Conservation (phyloP, 1,140 invertebrate genomes). For the Oncopeltus fasciatus region DNA sequence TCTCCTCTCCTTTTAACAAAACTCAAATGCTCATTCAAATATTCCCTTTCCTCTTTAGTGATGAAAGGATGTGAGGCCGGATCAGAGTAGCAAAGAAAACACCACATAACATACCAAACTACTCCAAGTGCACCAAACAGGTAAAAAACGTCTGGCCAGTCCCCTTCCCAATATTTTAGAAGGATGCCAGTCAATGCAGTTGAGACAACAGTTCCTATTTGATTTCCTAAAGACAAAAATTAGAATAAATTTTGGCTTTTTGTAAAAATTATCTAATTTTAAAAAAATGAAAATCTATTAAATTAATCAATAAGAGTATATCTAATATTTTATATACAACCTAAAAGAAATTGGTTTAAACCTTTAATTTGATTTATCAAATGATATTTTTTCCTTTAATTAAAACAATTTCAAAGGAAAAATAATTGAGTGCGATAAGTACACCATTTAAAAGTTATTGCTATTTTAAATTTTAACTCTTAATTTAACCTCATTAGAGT, state of each 20-base stretch:
- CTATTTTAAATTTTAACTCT: too few relatives aligned
- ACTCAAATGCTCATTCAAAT: conserved; percentile 34
- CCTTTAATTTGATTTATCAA: too few relatives aligned
- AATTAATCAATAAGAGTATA: too few relatives aligned
- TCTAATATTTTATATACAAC: too few relatives aligned
- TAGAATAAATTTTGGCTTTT: not conserved
- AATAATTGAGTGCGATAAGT: too few relatives aligned
- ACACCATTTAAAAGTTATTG: too few relatives aligned
- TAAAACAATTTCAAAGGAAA: too few relatives aligned
- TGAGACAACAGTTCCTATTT: conserved; percentile 34
- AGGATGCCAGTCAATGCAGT: conserved; percentile 32
- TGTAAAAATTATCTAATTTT: not conserved
- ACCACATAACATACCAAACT: conserved; percentile 39
- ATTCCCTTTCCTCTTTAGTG: conserved; percentile 57
- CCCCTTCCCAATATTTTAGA: conserved; percentile 28
- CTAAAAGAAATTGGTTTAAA: too few relatives aligned
- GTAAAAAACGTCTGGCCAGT: conserved; percentile 42
- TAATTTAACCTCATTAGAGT: too few relatives aligned
- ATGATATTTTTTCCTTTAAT: too few relatives aligned
- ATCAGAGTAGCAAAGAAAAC: conserved; percentile 53
- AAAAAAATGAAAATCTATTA: too few relatives aligned
- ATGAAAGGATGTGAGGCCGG: conserved; percentile 73
- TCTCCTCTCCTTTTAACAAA: conserved; percentile 23
- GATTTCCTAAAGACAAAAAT: conserved; percentile 25
- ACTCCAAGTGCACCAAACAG: conserved; percentile 36